Conservation (phyloP, 2,888 invertebrate genomes). For the Drosophila anceps region DNA sequence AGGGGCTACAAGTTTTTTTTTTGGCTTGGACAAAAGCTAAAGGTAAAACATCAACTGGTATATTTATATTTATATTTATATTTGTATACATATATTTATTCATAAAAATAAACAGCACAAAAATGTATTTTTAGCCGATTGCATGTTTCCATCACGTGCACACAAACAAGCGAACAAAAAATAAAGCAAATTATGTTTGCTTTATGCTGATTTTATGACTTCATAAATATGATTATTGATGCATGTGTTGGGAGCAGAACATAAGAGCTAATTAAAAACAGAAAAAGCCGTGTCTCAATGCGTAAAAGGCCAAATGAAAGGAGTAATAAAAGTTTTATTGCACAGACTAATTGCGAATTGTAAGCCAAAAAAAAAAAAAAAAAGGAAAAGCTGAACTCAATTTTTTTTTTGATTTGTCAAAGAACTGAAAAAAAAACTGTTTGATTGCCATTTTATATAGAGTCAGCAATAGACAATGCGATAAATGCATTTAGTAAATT, state of each 20-base stretch:
- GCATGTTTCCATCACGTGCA: constrained; percentile 69
- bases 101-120: constrained; percentile 24
- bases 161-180: constrained; percentile 27
- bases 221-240: constrained; percentile 28
- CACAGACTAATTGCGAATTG: background rate
- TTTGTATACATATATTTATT: background rate
- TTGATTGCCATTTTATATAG: background rate
- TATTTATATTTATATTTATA: background rate
- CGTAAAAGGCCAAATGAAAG: background rate
- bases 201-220: constrained; percentile 67
- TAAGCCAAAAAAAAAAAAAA: background rate
- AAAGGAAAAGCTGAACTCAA: background rate
- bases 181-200: constrained; percentile 42
- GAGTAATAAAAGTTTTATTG: background rate
- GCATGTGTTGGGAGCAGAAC: background rate
- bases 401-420: background rate
- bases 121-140: constrained; percentile 56
- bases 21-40: constrained; percentile 47
- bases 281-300: background rate
- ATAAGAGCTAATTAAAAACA: constrained; percentile 1
- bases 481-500: background rate
- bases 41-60: constrained; percentile 47
- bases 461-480: background rate
- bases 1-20: constrained; percentile 44
- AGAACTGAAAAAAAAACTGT: background rate